Base-by-base conservation (phyloP, 1,140 invertebrate species). In the Micrasema minimum region DNA sequence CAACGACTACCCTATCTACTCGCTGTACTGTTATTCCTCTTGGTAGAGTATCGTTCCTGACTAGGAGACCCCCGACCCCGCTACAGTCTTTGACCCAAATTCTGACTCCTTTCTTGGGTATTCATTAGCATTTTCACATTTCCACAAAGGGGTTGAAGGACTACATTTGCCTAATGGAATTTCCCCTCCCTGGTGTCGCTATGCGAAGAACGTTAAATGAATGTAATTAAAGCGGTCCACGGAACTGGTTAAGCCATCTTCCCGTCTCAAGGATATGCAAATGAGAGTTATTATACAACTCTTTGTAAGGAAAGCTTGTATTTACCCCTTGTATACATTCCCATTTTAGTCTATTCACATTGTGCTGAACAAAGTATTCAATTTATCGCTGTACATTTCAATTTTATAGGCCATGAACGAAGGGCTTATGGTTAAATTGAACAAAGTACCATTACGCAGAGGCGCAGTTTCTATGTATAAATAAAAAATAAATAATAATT, bases 251-350 rank as follows among this genome's bases (percentile, higher is more conserved):
- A 70, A 59, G 73, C 55, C 20, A 65, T 64, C 69, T 62, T 51
- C 53, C 23, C 48, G 31, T 69, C 43, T 50, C 69, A 35, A 75
- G 66, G 59, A 75, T 75, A 75, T 75, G 73, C 66, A 75, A 75
- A 75, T 75, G 66, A 68, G 55, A 46, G 66, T 75, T 75, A 72
- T 75, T 72, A 75, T 72, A 69, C 69, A 75, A 66, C 66, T 55
- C 66, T 71, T 71, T 71, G 69, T 75, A 71, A 10, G 66, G 61
- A 53, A 50, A 43, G 26, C 64, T 59, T 48, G 69, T 53, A 37
- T 48, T 50, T 26, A 59, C 43, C 37, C 55, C 48, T 43, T 51
- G 20, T 66, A 22, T 48, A 46, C 45, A 71, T 55, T 66, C 18
- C 38, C 37, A 50, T 55, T 66, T 53, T 45, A 48, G 31, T 62